phyloP scores from a whole-genome alignment of 2,888 invertebrate species.

The Apodemia mormo region DNA sequence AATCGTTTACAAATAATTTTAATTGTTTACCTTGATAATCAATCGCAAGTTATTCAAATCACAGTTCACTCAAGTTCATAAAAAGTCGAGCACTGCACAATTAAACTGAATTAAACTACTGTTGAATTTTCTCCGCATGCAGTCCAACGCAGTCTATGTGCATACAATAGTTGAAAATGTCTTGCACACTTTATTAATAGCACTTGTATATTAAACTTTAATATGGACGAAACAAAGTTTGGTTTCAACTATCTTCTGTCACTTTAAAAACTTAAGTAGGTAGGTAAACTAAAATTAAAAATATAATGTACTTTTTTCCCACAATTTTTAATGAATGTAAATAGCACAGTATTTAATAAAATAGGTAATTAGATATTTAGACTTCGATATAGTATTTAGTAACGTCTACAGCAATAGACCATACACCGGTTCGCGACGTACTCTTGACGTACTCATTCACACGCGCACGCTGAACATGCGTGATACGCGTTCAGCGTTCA shows the following conservation, averaged over 20 bases:
- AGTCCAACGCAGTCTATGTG: conserved; percentile 3
- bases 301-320: neutral
- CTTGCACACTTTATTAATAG: neutral
- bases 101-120: conserved; percentile 2
- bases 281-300: neutral
- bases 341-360: too few species aligned
- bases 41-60: neutral
- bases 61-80: neutral
- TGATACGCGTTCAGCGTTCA: conserved; percentile 4
- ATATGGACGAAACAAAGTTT: neutral
- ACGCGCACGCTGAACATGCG: conserved; percentile 2
- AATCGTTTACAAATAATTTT: neutral
- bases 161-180: neutral
- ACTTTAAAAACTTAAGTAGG: neutral
- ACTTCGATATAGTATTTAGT: too few species aligned
- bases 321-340: neutral
- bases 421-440: neutral
- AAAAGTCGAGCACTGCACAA: neutral
- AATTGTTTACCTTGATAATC: neutral
- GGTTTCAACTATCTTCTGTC: neutral
- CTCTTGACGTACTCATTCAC: neutral
- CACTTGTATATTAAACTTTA: neutral
- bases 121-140: conserved; percentile 9
- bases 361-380: too few species aligned
- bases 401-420: too few species aligned